Evolutionary conservation across 2,797 vertebrate species (phyloP).

Genomic region (Avahi laniger): DNA sequence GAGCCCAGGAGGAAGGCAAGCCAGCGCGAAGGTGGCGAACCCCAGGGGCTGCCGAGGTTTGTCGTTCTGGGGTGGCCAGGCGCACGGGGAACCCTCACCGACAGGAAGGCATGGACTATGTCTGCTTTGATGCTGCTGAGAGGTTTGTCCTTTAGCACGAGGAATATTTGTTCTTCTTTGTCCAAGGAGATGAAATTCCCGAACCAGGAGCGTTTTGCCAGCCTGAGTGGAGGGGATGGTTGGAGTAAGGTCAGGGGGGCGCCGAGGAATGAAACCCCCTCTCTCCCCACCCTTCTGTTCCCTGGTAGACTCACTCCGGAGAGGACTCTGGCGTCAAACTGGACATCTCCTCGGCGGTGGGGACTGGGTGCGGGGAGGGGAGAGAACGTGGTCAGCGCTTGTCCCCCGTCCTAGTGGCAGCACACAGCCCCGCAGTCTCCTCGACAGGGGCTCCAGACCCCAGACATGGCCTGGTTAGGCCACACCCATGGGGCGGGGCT

Average conservation of each 20-base stretch:
- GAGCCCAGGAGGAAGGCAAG: not conserved
- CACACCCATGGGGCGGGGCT: not conserved
- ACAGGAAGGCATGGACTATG: slow-evolving; percentile 96
- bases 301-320: slow-evolving; percentile 90
- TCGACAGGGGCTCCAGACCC: not conserved
- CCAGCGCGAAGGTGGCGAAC: fast-evolving
- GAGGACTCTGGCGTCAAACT: slow-evolving; percentile 96
- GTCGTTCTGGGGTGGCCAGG: not conserved
- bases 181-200: slow-evolving; percentile 96
- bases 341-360: slow-evolving; percentile 96
- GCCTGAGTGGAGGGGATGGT: slow-evolving; percentile 79
- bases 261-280: not conserved
- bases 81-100: slow-evolving; percentile 82
- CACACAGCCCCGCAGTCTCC: not conserved
- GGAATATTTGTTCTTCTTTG: slow-evolving; percentile 96
- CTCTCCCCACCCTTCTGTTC: not conserved
- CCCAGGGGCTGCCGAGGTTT: not conserved
- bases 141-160: slow-evolving; percentile 95
- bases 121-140: slow-evolving; percentile 96
- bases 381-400: not conserved
- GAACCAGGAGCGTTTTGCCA: slow-evolving; percentile 97
- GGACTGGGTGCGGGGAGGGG: slow-evolving; percentile 83
- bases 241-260: not conserved
- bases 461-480: fast-evolving
- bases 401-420: not conserved